Evolutionary conservation across 2,888 invertebrate genomes (phyloP).

Genomic region (Catocala sponsa): DNA sequence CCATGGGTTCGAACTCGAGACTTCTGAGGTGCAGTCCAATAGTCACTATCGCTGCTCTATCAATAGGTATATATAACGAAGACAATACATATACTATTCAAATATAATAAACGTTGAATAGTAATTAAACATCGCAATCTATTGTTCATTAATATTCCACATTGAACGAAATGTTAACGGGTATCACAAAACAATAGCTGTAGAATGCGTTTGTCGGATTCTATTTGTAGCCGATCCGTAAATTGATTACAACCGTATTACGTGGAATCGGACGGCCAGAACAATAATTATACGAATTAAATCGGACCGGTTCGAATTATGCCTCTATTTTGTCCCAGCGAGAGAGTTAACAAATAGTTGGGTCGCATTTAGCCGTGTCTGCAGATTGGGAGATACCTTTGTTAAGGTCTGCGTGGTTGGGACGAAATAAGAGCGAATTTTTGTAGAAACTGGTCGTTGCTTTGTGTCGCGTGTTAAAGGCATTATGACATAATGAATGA

Average conservation of each 20-base stretch:
- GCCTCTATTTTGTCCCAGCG: conserved; percentile 33
- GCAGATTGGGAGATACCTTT: conserved; percentile 33
- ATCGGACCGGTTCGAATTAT: conserved; percentile 32
- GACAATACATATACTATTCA: too few species aligned
- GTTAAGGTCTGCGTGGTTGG: conserved; percentile 19
- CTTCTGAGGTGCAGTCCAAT: too few species aligned
- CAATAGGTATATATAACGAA: too few species aligned
- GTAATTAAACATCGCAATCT: too few species aligned
- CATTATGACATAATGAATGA: too few species aligned
- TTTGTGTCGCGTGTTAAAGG: too few species aligned
- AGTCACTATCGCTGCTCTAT: too few species aligned
- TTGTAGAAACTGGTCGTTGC: neutral
- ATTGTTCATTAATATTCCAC: too few species aligned
- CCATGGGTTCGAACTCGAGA: too few species aligned
- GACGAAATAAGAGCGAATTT: neutral
- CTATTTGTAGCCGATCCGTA: conserved; percentile 23
- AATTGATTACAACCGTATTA: conserved; percentile 42
- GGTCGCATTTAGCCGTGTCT: conserved; percentile 29
- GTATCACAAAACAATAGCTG: conserved; percentile 19
- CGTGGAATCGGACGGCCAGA: conserved; percentile 18
- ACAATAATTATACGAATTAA: conserved; percentile 47
- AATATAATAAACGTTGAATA: too few species aligned
- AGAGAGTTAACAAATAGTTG: conserved; percentile 48
- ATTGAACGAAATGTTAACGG: neutral
- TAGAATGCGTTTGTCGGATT: conserved; percentile 5